Conservation (phyloP, 2,797 vertebrate species). For the Aphelocoma californica region DNA sequence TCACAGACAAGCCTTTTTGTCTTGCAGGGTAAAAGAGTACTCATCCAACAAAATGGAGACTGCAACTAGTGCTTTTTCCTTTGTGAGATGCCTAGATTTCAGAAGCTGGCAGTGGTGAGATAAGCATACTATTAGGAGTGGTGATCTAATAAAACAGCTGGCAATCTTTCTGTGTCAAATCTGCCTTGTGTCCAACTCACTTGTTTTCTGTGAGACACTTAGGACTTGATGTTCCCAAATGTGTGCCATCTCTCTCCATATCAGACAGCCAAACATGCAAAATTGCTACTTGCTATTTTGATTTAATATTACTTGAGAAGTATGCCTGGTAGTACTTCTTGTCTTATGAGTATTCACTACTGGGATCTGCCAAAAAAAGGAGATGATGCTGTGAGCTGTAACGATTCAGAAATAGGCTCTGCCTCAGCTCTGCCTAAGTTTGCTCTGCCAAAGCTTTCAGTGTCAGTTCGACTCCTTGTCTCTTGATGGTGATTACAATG, state of each 20-base stretch:
- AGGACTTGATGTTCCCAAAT: not conserved
- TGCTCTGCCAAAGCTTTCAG: not conserved
- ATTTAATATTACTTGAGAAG: not conserved
- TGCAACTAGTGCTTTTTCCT: not conserved
- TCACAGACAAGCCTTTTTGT: not conserved
- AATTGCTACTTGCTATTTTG: not conserved
- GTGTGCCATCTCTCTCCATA: not conserved
- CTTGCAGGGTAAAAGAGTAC: not conserved
- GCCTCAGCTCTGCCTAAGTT: not conserved
- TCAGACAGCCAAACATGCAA: not conserved
- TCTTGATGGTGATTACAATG: not conserved
- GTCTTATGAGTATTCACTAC: not conserved
- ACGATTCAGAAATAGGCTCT: not conserved
- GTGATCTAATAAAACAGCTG: constrained; percentile 29
- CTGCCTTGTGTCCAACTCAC: not conserved
- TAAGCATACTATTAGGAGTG: not conserved
- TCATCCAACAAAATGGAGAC: not conserved
- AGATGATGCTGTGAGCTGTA: not conserved
- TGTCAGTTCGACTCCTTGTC: not conserved
- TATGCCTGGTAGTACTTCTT: not conserved
- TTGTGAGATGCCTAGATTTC: not conserved
- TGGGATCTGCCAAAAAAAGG: not conserved
- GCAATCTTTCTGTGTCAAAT: not conserved
- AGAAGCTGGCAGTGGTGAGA: constrained; percentile 25
- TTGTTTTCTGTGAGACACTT: not conserved